Conservation (phyloP, 2,797 vertebrate species). For the Paguma larvata region DNA sequence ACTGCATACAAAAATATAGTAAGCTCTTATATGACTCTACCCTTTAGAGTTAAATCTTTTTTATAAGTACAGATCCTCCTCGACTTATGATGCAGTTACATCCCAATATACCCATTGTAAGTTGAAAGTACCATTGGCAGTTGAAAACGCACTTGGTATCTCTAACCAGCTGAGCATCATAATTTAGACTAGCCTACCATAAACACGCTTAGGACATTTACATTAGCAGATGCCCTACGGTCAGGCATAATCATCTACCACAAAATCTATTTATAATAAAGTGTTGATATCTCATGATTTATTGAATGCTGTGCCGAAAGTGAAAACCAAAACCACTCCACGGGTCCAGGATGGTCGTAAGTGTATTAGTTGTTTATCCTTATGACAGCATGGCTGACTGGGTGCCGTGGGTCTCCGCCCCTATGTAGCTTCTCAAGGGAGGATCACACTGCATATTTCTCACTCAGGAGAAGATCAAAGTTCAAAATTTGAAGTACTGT, state of each 20-base stretch:
- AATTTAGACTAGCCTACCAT: neutral
- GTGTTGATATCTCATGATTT: neutral
- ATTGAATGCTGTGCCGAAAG: neutral
- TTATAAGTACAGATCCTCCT: neutral
- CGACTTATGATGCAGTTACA: neutral
- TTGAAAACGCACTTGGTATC: neutral
- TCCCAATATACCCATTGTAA: neutral
- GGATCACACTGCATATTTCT: neutral
- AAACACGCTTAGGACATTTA: neutral
- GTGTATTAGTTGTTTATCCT: neutral
- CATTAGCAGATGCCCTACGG: neutral
- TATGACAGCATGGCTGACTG: neutral
- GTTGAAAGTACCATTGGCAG: neutral
- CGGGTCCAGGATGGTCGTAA: neutral
- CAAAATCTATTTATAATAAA: neutral
- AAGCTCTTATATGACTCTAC: neutral
- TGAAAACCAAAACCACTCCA: neutral
- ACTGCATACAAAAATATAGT: neutral
- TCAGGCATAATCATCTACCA: neutral
- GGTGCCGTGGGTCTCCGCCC: neutral
- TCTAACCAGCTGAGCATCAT: neutral
- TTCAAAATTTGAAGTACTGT: neutral
- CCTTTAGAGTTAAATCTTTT: conserved; percentile 24
- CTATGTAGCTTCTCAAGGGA: neutral
- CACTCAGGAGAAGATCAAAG: neutral